Evolutionary conservation across 2,888 invertebrate genomes (phyloP).

Genomic region (Xiphydria camelus): DNA sequence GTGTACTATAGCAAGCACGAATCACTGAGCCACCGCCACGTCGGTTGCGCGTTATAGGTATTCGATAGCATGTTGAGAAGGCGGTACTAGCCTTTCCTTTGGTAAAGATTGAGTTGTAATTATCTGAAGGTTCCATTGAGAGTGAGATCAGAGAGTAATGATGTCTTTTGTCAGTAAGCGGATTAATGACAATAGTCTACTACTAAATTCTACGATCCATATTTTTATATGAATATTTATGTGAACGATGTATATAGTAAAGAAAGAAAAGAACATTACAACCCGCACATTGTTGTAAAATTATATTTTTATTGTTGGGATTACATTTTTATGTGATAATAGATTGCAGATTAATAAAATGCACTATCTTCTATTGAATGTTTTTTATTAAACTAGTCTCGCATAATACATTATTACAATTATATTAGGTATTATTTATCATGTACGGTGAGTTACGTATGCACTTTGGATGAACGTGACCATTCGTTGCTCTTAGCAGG

Average conservation of each 20-base stretch:
- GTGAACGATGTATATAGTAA: conserved; percentile 30
- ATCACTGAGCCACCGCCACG: too few relatives aligned
- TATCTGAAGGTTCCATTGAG: conserved; percentile 2
- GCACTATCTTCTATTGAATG: conserved; percentile 1
- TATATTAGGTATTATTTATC: too few relatives aligned
- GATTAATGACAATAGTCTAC: conserved; percentile 1
- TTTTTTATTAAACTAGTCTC: too few relatives aligned
- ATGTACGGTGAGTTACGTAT: too few relatives aligned
- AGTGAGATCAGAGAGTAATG: conserved; percentile 4
- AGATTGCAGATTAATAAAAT: conserved; percentile 38
- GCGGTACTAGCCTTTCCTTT: too few relatives aligned
- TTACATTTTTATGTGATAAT: conserved; percentile 41
- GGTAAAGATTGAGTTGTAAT: background rate
- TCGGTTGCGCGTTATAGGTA: too few relatives aligned
- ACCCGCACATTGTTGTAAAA: conserved; percentile 28
- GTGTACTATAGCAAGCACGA: too few relatives aligned
- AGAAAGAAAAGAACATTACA: conserved; percentile 24
- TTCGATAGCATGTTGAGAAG: too few relatives aligned
- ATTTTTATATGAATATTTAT: conserved; percentile 43
- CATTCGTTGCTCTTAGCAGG: too few relatives aligned
- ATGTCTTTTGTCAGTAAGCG: background rate
- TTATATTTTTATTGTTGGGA: conserved; percentile 37
- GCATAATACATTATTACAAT: too few relatives aligned
- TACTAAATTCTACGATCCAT: conserved; percentile 28
- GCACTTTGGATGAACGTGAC: too few relatives aligned